Evolutionary conservation across 2,113 vertebrate species (phyloP), one percentile per base, ranked within the genome.

Genomic region (Paramormyrops kingsleyae): DNA sequence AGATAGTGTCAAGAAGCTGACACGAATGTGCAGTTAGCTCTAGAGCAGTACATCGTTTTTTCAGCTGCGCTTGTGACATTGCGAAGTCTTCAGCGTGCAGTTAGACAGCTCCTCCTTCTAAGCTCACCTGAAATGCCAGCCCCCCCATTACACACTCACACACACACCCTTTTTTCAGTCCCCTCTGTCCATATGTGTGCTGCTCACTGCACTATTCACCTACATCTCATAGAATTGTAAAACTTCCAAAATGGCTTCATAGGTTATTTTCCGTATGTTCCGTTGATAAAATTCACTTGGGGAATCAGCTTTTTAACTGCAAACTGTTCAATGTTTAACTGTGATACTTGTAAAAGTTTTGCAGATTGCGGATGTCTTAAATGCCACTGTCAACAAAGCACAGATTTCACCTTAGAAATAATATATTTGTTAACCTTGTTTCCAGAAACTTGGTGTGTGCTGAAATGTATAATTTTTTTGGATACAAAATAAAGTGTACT

Each of bases 31-130:
- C 44, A 17, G 88, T 92, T 92, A 88, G n/a, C 46, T 15, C 8
- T 31, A 19, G 88, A 89, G 9, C 87, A 87, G 87, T 83, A 90
- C 83, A 12, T 90, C 89, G 50, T 85, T 91, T 91, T 91, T 74
- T 84, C 84, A n/a, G 83, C 53, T 46, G 74, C 80, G 80, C 39
- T n/a, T 44, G 56, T 77, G 10, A 7, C 66, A 77, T 13, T 86
- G 87, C 46, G 70, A 53, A 89, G 50, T 47, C 10, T 31, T 70
- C 42, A 47, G 21, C 24, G 8, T 10, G 42, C 19, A n/a, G 39
- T 35, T 87, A 49, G 17, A 35, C 19, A 52, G 39, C 47, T 77
- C 7, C 86, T 31, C 50, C 59, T 47, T 35, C 74, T 35, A 77
- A 39, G 74, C 74, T 19, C 35, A 42, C 7, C 17, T 17, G 31